Conservation (phyloP, 1,140 invertebrate genomes). For the Amphibalanus amphitrite region DNA sequence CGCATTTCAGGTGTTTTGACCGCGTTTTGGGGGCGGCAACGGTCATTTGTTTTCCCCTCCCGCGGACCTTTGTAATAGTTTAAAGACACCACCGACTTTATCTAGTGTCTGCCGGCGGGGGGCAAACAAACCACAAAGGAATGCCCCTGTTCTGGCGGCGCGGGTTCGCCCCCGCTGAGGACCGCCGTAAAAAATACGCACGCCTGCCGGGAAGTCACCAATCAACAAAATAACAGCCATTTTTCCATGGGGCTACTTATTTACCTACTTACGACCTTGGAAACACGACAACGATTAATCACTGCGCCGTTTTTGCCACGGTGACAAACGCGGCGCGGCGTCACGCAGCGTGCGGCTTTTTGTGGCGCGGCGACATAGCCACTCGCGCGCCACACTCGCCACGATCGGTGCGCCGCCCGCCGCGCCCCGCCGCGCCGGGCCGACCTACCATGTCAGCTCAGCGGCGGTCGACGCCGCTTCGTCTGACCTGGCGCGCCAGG, state of each 20-base stretch:
- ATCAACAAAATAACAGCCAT: slow-evolving; percentile 2
- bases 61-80: not conserved
- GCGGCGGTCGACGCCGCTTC: too few relatives aligned
- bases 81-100: not conserved
- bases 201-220: slow-evolving; percentile 1
- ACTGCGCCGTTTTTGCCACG: not conserved
- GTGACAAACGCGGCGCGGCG: slow-evolving; percentile 1
- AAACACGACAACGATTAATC: not conserved
- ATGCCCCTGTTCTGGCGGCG: not conserved
- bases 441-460: not conserved
- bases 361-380: not conserved
- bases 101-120: not conserved
- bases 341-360: not conserved
- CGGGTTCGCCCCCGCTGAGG: too few relatives aligned
- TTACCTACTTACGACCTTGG: not conserved
- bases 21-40: not conserved
- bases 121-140: slow-evolving; percentile 1
- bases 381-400: not conserved
- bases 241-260: slow-evolving; percentile 1
- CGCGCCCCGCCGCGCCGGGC: too few relatives aligned
- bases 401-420: too few relatives aligned
- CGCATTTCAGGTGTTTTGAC: not conserved
- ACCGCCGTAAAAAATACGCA: not conserved
- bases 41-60: not conserved
- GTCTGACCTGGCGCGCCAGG: too few relatives aligned